A percentile compares a stretch with the other conserved stretches of the same genome.
phyloP scores from a whole-genome alignment of 2,888 invertebrate species.

The Petrophora chlorosata region DNA sequence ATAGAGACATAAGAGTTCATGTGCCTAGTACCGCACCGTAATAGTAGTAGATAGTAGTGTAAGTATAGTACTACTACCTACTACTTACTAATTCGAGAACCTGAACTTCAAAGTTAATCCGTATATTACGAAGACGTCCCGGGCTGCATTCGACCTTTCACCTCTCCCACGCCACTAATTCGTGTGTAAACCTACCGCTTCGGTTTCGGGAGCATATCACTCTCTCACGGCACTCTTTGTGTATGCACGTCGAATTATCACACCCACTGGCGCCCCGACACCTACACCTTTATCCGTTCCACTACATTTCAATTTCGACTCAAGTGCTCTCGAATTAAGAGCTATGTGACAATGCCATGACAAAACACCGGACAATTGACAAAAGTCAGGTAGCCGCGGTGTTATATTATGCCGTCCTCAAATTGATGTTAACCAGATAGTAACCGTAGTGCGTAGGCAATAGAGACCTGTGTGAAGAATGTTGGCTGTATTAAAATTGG shows the following conservation, averaged over 20 bases:
- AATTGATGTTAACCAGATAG: constrained; percentile 65
- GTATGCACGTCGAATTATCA: constrained; percentile 79
- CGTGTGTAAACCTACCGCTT: constrained; percentile 64
- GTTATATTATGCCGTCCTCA: constrained; percentile 52
- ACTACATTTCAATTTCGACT: constrained; percentile 57
- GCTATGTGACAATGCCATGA: constrained; percentile 44
- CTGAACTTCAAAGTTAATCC: constrained; percentile 45
- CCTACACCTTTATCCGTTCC: constrained; percentile 52
- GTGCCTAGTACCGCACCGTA: no score
- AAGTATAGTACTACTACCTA: no score
- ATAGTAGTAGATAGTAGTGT: no score
- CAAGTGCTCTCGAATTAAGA: constrained; percentile 53
- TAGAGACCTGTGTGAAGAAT: constrained; percentile 48
- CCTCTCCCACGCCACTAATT: constrained; percentile 78
- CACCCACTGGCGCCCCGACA: constrained; percentile 74
- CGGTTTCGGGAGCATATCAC: constrained; percentile 73
- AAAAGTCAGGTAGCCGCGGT: constrained; percentile 58
- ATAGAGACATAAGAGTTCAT: no score
- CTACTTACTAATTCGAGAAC: constrained; percentile 13
- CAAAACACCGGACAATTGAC: constrained; percentile 66
- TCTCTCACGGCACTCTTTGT: constrained; percentile 78
- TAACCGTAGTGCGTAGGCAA: constrained; percentile 55
- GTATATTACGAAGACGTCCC: constrained; percentile 41
- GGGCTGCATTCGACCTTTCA: constrained; percentile 67
- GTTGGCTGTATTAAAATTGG: constrained; percentile 44